Evolutionary conservation across 2,113 vertebrate genomes (phyloP).

Genomic region (Stegostoma tigrinum): DNA sequence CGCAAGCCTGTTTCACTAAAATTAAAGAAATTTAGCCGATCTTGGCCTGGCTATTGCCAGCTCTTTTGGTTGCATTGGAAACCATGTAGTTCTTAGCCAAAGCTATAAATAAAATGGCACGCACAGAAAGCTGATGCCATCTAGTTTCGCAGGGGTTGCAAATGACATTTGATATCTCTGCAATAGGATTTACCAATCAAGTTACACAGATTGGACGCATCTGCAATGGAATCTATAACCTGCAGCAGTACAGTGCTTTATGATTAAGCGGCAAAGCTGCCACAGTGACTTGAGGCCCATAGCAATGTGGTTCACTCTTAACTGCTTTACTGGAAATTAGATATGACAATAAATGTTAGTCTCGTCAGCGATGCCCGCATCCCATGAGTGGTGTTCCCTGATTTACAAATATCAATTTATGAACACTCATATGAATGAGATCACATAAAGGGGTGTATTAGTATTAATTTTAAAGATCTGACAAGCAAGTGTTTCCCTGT

Average conservation of each 20-base stretch:
- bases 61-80: not conserved
- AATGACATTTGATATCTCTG: not conserved
- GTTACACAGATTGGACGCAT: not conserved
- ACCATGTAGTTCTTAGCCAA: not conserved
- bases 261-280: not conserved
- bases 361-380: too few species aligned
- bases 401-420: too few species aligned
- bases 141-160: not conserved
- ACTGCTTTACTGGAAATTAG: too few species aligned
- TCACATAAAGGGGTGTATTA: too few species aligned
- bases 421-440: too few species aligned
- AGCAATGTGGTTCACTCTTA: too few species aligned
- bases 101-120: not conserved
- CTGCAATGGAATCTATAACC: not conserved
- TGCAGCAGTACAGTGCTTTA: not conserved
- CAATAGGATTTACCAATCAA: not conserved
- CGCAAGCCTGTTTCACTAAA: not conserved
- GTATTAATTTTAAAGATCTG: too few species aligned
- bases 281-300: not conserved
- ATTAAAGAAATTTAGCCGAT: not conserved
- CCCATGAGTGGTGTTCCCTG: too few species aligned
- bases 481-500: too few species aligned
- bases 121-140: not conserved
- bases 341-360: too few species aligned
- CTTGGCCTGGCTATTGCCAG: not conserved